Conservation (phyloP, 2,888 invertebrate genomes). For the Ceramica pisi region DNA sequence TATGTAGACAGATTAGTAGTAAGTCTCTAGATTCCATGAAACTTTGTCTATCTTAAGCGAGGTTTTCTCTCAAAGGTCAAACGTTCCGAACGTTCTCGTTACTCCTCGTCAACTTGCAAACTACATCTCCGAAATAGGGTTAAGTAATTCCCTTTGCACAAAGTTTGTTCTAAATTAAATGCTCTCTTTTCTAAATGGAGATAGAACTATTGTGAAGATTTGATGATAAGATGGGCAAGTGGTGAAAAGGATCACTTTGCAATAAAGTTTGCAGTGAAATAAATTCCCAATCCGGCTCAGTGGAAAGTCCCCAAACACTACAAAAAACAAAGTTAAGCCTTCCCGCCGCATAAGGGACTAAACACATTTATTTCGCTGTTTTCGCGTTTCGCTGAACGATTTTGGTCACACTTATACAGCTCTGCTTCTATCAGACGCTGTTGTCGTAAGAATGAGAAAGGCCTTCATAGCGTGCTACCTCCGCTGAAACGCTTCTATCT, state of each 20-base stretch:
- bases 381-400: too few species aligned
- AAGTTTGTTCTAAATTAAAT: conserved; percentile 26
- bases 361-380: too few species aligned
- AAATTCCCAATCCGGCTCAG: background rate
- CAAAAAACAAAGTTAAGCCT: too few species aligned
- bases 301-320: too few species aligned
- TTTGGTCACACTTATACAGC: too few species aligned
- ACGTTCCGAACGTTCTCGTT: conserved; percentile 16
- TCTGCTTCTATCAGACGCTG: too few species aligned
- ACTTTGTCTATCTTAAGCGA: background rate
- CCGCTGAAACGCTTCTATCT: too few species aligned
- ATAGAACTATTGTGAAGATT: background rate
- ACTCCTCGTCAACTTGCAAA: conserved; percentile 15
- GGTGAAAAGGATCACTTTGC: too few species aligned
- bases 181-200: conserved; percentile 3
- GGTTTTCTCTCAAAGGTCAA: conserved; percentile 15
- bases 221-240: background rate
- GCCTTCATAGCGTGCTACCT: too few species aligned
- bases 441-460: too few species aligned
- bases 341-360: too few species aligned
- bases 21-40: background rate
- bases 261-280: background rate
- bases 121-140: conserved; percentile 9
- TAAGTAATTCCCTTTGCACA: conserved; percentile 14
- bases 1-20: too few species aligned